Percentiles rank a stretch among this genome's conserved stretches.
Conservation (phyloP, 2,888 invertebrate genomes). For the Tipula lateralis region DNA sequence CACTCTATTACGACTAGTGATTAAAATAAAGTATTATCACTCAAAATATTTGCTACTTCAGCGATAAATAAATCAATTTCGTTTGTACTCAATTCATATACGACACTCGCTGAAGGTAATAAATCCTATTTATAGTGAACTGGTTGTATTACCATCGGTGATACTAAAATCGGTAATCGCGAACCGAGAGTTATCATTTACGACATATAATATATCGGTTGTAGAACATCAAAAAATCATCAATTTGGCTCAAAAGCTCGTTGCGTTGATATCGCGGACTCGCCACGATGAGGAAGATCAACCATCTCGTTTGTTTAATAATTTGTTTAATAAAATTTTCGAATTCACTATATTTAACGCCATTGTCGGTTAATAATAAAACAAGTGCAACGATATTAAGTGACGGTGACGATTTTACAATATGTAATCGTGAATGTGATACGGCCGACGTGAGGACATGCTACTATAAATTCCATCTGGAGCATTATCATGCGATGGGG, state of each 20-base stretch:
- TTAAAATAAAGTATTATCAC: background rate
- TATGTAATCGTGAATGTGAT: constrained; percentile 42
- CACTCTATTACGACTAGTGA: background rate
- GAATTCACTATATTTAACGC: background rate
- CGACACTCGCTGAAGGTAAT: background rate
- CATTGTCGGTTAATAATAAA: background rate
- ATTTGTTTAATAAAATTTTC: background rate
- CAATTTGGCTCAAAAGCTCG: background rate
- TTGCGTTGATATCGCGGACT: too few species aligned
- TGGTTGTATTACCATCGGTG: background rate
- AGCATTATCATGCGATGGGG: constrained; percentile 49
- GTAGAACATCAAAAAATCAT: background rate
- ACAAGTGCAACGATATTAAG: background rate
- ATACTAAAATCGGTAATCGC: background rate
- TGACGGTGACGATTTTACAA: background rate
- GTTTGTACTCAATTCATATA: background rate
- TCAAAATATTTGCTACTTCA: background rate
- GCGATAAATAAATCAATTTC: constrained; percentile 1
- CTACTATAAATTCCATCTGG: constrained; percentile 48
- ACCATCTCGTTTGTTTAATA: background rate
- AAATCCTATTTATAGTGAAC: background rate
- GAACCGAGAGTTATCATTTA: background rate
- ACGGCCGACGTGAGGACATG: constrained; percentile 42
- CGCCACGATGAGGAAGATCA: background rate
- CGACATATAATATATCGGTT: background rate